Conservation (phyloP, 2,113 vertebrate species). For the Gallinago jamesoni region DNA sequence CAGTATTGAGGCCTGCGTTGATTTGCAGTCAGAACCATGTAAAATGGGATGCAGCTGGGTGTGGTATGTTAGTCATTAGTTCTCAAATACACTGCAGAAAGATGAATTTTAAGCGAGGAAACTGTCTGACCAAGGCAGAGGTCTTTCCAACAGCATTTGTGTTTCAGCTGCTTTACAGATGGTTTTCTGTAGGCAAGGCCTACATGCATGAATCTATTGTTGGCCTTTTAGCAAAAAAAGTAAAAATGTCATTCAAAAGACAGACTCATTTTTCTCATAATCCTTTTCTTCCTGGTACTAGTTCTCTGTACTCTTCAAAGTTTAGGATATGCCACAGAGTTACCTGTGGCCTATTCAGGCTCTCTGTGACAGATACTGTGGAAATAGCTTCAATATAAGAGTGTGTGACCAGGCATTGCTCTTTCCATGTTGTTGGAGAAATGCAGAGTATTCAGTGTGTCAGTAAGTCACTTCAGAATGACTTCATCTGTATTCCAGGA, state of each 20-base stretch:
- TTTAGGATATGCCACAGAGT: background rate
- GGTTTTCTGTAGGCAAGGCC: background rate
- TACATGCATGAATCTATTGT: background rate
- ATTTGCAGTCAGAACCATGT: background rate
- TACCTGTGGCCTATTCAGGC: background rate
- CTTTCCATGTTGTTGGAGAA: background rate
- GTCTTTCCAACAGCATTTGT: background rate
- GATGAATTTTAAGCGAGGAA: background rate
- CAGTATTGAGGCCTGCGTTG: background rate
- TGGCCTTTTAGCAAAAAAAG: background rate
- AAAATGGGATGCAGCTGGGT: background rate
- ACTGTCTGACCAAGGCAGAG: background rate
- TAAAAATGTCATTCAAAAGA: background rate
- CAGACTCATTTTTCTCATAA: background rate
- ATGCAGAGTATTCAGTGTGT: background rate
- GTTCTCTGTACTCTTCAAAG: background rate
- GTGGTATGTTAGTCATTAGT: background rate
- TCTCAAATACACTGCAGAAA: background rate
- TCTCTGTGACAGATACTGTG: background rate
- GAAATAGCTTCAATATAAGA: background rate
- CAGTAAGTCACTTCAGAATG: background rate
- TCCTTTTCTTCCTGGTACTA: background rate
- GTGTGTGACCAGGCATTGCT: background rate
- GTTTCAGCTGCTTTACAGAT: background rate
- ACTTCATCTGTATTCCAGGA: background rate